Evolutionary conservation across 2,797 vertebrate species (phyloP), one percentile per base, ranked within the genome.

Genomic region (Ctenopoma multispine): DNA sequence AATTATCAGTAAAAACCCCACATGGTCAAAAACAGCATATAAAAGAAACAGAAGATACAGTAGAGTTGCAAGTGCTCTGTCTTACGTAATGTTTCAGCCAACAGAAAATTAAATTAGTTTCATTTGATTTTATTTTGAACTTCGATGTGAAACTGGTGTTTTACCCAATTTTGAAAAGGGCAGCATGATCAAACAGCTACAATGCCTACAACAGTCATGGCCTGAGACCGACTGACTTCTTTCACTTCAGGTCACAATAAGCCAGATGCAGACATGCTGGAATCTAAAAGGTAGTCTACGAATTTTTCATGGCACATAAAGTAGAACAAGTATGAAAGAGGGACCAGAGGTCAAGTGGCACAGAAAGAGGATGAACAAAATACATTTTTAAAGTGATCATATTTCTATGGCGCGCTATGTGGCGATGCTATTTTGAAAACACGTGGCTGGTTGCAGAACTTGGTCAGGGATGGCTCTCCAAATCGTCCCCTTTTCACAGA

Each of bases 231-330:
- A 65, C 29, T 44, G 54, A 24, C 68, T 49, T 80, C 51, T 76
- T 77, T 74, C 18, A 48, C 47, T 74, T 27, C 23, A 68, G 72
- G 78, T 79, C 74, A 76, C 41, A 71, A 20, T 65, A 40, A 73
- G 63, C 44, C 78, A 75, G 57, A 75, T 24, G 75, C 65, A 81
- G 87, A 88, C 89, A 58, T 7, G 41, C 71, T 74, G 84, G 80
- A 91, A 90, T 91, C 81, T 55, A 61, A 71, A 77, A 72, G 66
- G 75, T 75, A 82, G 89, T 72, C 48, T 36, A 50, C 80, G 80
- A 88, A 90, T 92, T 93, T 80, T 90, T 79, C 81, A 85, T 65
- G 78, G 86, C 61, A 76, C 69, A 90, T 87, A 83, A 90, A 91
- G 63, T 44, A 77, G 63, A 77, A 81, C 27, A 54, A 75, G 57